phyloP scores from a whole-genome alignment of 2,113 vertebrate species.

The Catharus bicknelli region DNA sequence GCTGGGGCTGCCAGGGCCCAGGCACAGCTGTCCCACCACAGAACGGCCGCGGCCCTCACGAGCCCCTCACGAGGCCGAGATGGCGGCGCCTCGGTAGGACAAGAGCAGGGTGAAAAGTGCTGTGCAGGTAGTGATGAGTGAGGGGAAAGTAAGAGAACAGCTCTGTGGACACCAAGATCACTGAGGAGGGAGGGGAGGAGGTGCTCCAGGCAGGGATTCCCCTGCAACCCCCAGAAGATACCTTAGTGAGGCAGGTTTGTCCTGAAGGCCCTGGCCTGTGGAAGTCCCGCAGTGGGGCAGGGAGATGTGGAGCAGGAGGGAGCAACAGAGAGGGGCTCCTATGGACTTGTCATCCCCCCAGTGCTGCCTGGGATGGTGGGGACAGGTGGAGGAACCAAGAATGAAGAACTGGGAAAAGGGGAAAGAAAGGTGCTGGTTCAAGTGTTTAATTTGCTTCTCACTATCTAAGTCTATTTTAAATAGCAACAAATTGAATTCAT shows the following conservation, averaged over 20 bases:
- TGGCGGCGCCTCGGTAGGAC: accelerated
- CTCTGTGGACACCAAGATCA: not conserved
- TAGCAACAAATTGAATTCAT: not conserved
- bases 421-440: not conserved
- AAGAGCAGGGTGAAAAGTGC: accelerated
- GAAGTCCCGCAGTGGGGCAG: not conserved
- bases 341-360: accelerated
- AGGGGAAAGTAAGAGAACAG: not conserved
- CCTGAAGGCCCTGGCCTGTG: accelerated
- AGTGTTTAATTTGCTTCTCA: not conserved
- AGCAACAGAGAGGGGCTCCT: not conserved
- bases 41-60: accelerated
- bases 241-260: not conserved
- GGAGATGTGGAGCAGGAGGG: not conserved
- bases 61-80: not conserved
- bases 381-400: not conserved
- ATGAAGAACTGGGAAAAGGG: not conserved
- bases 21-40: accelerated
- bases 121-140: not conserved
- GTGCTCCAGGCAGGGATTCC: not conserved
- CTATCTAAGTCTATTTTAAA: not conserved
- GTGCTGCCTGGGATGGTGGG: not conserved
- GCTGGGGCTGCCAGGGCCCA: accelerated
- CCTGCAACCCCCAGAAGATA: accelerated
- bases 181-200: not conserved